phyloP scores from a whole-genome alignment of 2,113 vertebrate species.

The Pygathrix nemaeus region DNA sequence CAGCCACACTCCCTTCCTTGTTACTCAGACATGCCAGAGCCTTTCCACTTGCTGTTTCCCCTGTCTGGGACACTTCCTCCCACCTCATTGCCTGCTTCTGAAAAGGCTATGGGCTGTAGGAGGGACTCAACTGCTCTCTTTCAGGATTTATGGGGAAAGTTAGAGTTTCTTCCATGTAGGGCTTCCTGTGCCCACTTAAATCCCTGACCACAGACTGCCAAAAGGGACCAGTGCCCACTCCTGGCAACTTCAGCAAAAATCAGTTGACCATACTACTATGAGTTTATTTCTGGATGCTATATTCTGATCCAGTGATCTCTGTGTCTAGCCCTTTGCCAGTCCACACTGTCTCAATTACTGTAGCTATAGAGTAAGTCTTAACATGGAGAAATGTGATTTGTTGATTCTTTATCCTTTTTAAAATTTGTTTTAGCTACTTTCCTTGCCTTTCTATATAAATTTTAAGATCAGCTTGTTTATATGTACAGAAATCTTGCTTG shows the following conservation, averaged over 20 bases:
- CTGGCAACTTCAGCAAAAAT: background rate
- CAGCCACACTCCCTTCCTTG: background rate
- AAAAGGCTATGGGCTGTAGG: background rate
- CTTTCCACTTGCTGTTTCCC: background rate
- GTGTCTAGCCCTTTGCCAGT: background rate
- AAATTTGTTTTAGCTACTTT: constrained; percentile 6
- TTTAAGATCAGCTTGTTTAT: constrained; percentile 33
- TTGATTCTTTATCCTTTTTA: constrained; percentile 45
- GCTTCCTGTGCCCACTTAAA: background rate
- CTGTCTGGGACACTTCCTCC: background rate
- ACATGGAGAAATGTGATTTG: constrained; percentile 15
- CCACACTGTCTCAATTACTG: background rate
- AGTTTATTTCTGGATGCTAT: background rate
- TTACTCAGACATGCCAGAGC: background rate
- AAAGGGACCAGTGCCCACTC: background rate
- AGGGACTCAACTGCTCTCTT: background rate
- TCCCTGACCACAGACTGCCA: background rate
- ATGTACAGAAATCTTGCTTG: background rate
- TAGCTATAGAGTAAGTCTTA: background rate
- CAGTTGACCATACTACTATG: background rate
- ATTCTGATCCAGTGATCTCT: background rate
- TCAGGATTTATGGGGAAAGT: background rate
- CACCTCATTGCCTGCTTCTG: background rate
- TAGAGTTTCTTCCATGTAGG: background rate
- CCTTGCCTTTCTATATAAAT: constrained; percentile 40